Conservation (phyloP, 2,113 vertebrate species). For the Elaphurus davidianus region DNA sequence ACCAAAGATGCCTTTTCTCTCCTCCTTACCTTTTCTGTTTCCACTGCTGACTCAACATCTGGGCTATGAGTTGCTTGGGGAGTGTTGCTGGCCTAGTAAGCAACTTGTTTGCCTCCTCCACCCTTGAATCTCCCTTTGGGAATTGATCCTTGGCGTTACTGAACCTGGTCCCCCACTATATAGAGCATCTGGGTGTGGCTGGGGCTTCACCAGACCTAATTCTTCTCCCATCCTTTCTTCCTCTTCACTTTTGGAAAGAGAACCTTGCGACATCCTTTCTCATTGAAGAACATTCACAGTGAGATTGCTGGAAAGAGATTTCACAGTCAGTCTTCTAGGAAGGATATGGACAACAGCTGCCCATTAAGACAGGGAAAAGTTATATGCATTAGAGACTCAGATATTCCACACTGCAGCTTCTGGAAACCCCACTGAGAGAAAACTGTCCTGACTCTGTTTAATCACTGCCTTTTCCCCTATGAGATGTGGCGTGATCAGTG, state of each 20-base stretch:
- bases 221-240: background rate
- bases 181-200: background rate
- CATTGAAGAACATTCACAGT: background rate
- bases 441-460: background rate
- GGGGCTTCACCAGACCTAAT: background rate
- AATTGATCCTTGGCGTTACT: background rate
- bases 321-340: background rate
- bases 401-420: background rate
- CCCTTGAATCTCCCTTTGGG: background rate
- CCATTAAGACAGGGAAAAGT: background rate
- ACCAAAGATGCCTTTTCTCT: background rate
- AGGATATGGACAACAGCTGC: background rate
- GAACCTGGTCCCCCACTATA: rapidly evolving
- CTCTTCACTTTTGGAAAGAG: background rate
- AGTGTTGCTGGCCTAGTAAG: background rate
- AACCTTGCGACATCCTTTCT: background rate
- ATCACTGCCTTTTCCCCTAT: background rate
- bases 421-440: background rate
- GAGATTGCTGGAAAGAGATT: background rate
- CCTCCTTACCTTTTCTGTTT: background rate
- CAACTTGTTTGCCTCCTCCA: background rate
- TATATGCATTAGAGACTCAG: background rate
- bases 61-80: background rate
- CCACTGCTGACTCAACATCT: background rate
- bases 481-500: rapidly evolving